Evolutionary conservation across 2,113 vertebrate genomes (phyloP), one percentile per base, ranked within the genome.

Genomic region (Aegithalos caudatus): DNA sequence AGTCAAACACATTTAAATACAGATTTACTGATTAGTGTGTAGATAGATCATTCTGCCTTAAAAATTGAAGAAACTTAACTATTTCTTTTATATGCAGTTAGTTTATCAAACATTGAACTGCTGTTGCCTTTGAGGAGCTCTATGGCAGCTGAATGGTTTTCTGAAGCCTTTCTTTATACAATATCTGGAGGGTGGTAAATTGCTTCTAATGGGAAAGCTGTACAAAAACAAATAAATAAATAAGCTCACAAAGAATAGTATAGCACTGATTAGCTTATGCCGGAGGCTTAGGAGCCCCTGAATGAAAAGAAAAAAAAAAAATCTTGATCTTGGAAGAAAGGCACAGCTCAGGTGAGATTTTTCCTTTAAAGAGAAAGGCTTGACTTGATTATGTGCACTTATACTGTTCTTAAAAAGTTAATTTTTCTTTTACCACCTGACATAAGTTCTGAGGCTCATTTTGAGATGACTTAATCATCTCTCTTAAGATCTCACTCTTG

Each of bases 111-210:
- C 67, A 64, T 58, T 70, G 81, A 95, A 83, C 62, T 90, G 81
- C 66, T 65, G 8, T 89, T 94, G 62, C 67, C 73, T 97, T 83
- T 90, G 87, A 90, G 81, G 81, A 93, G n/a, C 37, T 83, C 44
- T 37, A 1, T 65, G 64, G 66, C 42, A 94, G 58, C 66, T 76
- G 54, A 87, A 25, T 78, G 56, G 45, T 71, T 91, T 89, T 70
- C 57, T 82, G 71, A 85, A 82, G 74, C 66, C 58, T 89, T 85
- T 83, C 82, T 80, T 88, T 65, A 54, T 88, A 74, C 38, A 86
- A 15, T 44, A 90, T 77, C 90, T 91, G 66, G 22, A 77, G 88
- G 81, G n/a, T 47, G 44, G 37, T 77, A 88, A 83, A 71, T 94
- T 93, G 56, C 74, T 87, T 93, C 60, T 70, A 66, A 86, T 57